These are phyloP conservation scores for Bettongia penicillata DNA, from an alignment of 2,113 vertebrate species.

Conservation along the genomic window DNA sequence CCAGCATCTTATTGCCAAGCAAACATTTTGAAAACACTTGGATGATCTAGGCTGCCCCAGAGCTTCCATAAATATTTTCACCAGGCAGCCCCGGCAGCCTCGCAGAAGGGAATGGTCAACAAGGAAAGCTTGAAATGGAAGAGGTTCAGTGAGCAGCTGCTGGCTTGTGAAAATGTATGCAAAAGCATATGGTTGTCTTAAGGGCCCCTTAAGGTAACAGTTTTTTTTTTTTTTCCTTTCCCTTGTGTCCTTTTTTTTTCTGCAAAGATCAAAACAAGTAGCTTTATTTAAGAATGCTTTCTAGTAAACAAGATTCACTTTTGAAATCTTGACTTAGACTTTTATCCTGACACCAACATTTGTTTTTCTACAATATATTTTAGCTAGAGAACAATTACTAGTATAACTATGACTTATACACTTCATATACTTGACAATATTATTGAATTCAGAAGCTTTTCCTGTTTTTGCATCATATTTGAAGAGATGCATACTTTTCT, in stretches of 20 bases:
- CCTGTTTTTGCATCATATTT: conserved; percentile 37
- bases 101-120: conserved; percentile 77
- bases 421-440: conserved; percentile 5
- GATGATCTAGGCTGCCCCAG: conserved; percentile 72
- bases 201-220: conserved; percentile 70
- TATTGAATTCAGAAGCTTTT: conserved; percentile 38
- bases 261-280: conserved; percentile 60
- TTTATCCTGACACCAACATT: conserved; percentile 52
- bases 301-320: conserved; percentile 59
- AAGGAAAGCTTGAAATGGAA: conserved; percentile 75
- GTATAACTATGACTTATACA: conserved; percentile 38
- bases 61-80: conserved; percentile 79
- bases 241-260: conserved; percentile 48
- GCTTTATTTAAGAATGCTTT: conserved; percentile 60
- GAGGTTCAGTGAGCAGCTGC: conserved; percentile 76
- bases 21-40: conserved; percentile 82
- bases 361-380: conserved; percentile 47
- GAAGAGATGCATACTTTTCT: conserved; percentile 57
- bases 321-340: conserved; percentile 40
- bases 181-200: conserved; percentile 78
- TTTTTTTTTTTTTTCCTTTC: conserved; percentile 48
- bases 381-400: conserved; percentile 42
- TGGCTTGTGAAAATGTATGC: conserved; percentile 78
- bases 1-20: conserved; percentile 73
- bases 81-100: conserved; percentile 73